Percentiles rank a stretch among this genome's conserved stretches.
These are phyloP conservation scores for Neomicropteryx cornuta DNA, from an alignment of 1,140 invertebrate genomes.

Conservation along the genomic window DNA sequence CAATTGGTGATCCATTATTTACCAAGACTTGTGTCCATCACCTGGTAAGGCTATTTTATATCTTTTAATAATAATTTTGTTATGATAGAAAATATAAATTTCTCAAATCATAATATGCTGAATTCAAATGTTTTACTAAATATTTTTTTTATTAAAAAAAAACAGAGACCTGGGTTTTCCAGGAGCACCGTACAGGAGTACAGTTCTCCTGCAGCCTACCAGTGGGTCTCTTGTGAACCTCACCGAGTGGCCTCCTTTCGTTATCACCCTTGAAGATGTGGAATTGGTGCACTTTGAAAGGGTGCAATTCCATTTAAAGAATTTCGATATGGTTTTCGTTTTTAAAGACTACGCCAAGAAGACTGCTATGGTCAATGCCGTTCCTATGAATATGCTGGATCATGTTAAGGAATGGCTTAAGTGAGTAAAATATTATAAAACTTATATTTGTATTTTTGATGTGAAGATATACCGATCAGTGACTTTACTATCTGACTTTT, in stretches of 20 bases:
- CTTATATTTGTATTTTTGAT: too few species aligned
- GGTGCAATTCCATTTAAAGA: constrained; percentile 96
- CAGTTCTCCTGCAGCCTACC: constrained; percentile 93
- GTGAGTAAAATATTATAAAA: too few species aligned
- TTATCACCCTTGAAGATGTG: constrained; percentile 94
- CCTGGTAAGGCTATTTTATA: too few species aligned
- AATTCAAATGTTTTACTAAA: too few species aligned
- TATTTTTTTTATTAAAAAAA: too few species aligned
- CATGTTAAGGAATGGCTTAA: constrained; percentile 99
- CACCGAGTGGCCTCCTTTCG: constrained; percentile 98
- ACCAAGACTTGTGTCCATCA: too few species aligned
- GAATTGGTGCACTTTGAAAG: constrained; percentile 98
- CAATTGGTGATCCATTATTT: too few species aligned
- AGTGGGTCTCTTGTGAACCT: constrained; percentile 94
- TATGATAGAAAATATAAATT: neutral
- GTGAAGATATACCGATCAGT: too few species aligned
- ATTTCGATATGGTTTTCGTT: constrained; percentile 99
- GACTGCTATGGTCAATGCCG: constrained; percentile 92
- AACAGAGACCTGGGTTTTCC: constrained; percentile 88
- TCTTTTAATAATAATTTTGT: neutral
- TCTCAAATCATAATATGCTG: neutral
- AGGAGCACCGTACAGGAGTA: constrained; percentile 94
- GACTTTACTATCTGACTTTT: too few species aligned
- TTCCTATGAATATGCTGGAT: constrained; percentile 97
- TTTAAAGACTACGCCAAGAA: constrained; percentile 97